Conservation (phyloP, 2,797 vertebrate species). For the Salarias fasciatus region DNA sequence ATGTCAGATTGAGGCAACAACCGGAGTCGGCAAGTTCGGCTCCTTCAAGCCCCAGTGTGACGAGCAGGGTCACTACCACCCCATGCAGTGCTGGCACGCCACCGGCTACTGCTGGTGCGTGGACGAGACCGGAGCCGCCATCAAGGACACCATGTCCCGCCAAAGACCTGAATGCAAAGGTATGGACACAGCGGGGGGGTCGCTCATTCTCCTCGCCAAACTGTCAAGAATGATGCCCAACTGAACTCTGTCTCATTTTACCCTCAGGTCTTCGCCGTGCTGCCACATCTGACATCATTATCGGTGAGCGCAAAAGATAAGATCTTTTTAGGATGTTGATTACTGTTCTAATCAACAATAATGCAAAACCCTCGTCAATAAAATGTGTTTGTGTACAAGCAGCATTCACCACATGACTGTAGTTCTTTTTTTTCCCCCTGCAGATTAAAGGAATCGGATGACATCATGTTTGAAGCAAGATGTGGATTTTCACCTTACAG, state of each 20-base stretch:
- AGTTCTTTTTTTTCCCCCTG: conserved; percentile 15
- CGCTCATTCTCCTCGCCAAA: too few species aligned
- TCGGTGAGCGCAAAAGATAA: conserved; percentile 35
- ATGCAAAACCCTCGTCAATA: too few species aligned
- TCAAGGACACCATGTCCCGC: conserved; percentile 80
- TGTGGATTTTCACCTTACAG: conserved; percentile 4
- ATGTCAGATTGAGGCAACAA: conserved; percentile 81
- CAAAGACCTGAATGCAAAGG: conserved; percentile 54
- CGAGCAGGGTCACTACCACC: conserved; percentile 85
- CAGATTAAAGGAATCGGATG: conserved; percentile 44
- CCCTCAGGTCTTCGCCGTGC: too few species aligned
- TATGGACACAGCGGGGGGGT: too few species aligned
- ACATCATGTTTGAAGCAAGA: neutral
- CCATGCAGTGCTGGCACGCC: conserved; percentile 88
- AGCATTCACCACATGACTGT: neutral
- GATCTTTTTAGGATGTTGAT: neutral
- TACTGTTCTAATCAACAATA: too few species aligned
- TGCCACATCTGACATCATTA: neutral
- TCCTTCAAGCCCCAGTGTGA: conserved; percentile 87
- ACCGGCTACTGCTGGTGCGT: conserved; percentile 94
- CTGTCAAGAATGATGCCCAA: neutral
- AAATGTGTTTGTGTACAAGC: neutral
- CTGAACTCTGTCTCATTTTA: too few species aligned
- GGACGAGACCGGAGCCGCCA: conserved; percentile 83
- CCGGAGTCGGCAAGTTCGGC: conserved; percentile 66